phyloP scores from a whole-genome alignment of 2,113 vertebrate species.

The Aramus guarauna region DNA sequence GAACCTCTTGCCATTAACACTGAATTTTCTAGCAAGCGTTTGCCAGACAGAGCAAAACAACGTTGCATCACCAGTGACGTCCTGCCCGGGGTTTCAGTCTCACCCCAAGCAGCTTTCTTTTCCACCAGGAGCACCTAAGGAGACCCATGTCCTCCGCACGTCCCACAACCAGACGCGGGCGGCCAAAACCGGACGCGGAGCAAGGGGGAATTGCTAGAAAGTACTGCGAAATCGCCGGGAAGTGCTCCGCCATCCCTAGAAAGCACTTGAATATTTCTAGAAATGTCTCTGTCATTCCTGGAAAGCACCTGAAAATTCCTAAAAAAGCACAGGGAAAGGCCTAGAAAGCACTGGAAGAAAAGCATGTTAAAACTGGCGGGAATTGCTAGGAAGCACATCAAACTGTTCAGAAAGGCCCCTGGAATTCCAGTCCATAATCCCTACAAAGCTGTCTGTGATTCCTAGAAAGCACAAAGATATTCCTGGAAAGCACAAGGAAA shows the following conservation, averaged over 20 bases:
- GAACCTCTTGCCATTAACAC: background rate
- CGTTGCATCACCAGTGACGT: accelerated
- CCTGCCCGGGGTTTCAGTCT: background rate
- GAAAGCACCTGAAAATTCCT: background rate
- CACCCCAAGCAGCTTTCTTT: background rate
- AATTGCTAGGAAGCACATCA: background rate
- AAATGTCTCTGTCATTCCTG: background rate
- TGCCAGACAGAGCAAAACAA: background rate
- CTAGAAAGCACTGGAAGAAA: background rate
- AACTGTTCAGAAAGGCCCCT: background rate
- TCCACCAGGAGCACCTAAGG: background rate
- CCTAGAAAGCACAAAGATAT: background rate
- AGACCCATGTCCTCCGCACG: accelerated
- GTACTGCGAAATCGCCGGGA: background rate
- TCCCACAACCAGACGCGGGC: accelerated
- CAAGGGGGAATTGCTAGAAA: background rate
- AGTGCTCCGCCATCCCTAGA: background rate
- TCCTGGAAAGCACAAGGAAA: background rate
- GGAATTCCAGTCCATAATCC: background rate
- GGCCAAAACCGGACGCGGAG: accelerated
- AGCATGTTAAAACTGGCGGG: background rate
- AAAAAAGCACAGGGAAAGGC: background rate
- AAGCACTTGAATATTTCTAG: background rate
- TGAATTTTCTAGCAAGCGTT: background rate
- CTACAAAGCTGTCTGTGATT: background rate